Evolutionary conservation across 2,113 vertebrate species (phyloP).

Genomic region (Madoqua kirkii): DNA sequence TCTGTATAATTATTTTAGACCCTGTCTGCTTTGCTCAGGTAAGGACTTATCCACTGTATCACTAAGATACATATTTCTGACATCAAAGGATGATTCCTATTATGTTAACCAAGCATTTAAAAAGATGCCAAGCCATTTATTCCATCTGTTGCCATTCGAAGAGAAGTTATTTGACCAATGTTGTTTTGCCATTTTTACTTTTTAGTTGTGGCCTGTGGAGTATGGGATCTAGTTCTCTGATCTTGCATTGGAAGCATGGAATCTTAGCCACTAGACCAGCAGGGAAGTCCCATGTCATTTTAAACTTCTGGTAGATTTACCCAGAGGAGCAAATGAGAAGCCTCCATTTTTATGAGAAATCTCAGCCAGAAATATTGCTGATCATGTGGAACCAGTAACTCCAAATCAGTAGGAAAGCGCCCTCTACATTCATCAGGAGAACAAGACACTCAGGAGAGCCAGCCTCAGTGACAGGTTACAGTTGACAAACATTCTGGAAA

Average conservation of each 20-base stretch:
- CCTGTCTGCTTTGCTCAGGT: background rate
- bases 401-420: slow-evolving; percentile 49
- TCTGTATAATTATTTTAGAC: background rate
- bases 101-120: slow-evolving; percentile 37
- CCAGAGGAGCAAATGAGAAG: slow-evolving; percentile 50
- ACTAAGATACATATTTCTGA: slow-evolving; percentile 23
- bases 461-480: background rate
- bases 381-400: slow-evolving; percentile 51
- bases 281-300: slow-evolving; percentile 36
- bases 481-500: slow-evolving; percentile 31
- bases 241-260: background rate
- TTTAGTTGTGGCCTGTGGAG: background rate
- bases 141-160: slow-evolving; percentile 34
- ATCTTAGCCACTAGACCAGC: background rate
- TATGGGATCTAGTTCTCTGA: background rate
- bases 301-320: slow-evolving; percentile 66
- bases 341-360: slow-evolving; percentile 65
- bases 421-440: slow-evolving; percentile 47
- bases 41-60: background rate
- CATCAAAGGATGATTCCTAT: background rate
- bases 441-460: slow-evolving; percentile 1
- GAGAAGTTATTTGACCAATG: slow-evolving; percentile 47
- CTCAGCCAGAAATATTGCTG: slow-evolving; percentile 68
- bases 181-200: slow-evolving; percentile 22
- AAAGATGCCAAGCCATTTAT: slow-evolving; percentile 31